These are phyloP conservation scores for Drosophila nebulosa DNA, from an alignment of 1,140 invertebrate genomes.

Conservation along the genomic window DNA sequence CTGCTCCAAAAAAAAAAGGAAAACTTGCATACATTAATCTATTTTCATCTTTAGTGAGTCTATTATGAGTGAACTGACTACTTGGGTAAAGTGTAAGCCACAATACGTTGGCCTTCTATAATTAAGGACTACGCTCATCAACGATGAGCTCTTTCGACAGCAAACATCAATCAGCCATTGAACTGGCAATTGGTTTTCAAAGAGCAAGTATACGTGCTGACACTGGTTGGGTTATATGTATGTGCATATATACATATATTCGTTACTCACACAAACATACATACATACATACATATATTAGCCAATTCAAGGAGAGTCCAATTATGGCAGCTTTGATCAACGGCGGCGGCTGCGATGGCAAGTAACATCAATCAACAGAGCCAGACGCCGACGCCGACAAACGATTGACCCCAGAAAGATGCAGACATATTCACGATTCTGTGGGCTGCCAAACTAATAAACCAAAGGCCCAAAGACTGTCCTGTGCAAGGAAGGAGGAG, in stretches of 20 bases:
- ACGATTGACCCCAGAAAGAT: conserved; percentile 42
- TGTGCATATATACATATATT: neutral
- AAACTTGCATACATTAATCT: neutral
- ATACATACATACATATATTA: conserved; percentile 10
- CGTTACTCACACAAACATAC: neutral
- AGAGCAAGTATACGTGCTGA: conserved; percentile 4
- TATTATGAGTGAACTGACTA: neutral
- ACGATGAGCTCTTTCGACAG: conserved; percentile 19
- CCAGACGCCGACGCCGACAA: conserved; percentile 22
- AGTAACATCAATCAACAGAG: conserved; percentile 3
- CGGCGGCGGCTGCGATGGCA: conserved; percentile 27
- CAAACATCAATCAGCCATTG: conserved; percentile 42
- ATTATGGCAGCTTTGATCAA: conserved; percentile 52
- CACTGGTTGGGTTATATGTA: conserved; percentile 10
- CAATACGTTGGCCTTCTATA: neutral
- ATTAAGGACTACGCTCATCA: conserved; percentile 32
- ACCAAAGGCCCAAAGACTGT: conserved; percentile 28
- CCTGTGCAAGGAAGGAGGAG: neutral
- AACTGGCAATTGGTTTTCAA: conserved; percentile 26
- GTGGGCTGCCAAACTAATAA: conserved; percentile 45
- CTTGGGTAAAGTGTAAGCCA: neutral
- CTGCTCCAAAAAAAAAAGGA: neutral
- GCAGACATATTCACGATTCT: conserved; percentile 31
- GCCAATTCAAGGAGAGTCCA: conserved; percentile 19
- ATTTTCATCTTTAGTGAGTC: neutral